Evolutionary conservation across 1,140 invertebrate genomes (phyloP), one percentile per base, ranked within the genome.

Genomic region (Camponotus vicinus): DNA sequence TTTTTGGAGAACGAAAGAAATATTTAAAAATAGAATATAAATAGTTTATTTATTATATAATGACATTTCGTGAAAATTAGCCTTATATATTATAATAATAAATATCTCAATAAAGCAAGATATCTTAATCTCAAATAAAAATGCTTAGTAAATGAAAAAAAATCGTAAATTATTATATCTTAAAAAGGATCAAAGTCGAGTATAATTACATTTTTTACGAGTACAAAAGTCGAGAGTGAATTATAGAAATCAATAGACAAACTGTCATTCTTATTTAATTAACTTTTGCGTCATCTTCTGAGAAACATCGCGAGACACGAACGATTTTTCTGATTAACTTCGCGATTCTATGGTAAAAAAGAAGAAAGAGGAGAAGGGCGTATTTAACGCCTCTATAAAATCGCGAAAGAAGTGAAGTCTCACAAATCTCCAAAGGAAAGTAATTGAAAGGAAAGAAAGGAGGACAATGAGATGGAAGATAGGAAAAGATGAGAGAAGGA

Each of bases 401-500:
- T 73, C 27, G 69, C 55, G 71, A 59, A 61, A 73, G 55, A 82
- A 83, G 13, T 49, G 57, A 83, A 75, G 69, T 55, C 66, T 82
- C 11, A 13, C 80, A 89, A 84, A 84, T 78, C 89, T 89, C 55
- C 87, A 86, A 90, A 89, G 90, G 86, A 64, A 85, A 88, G 89
- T 91, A 91, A 90, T 91, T 91, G 86, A 91, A 91, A 85, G 73
- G 18, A 70, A 76, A 86, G 75, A 69, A 88, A 84, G 69, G 57
- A 32, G 66, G 52, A 63, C 64, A 78, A 64, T 45, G 64, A 77
- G 42, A 57, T 34, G 52, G 21, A 71, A 15, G 55, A 18, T 59
- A 34, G 40, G 27, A 13, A 49, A 64, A n/a, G 52, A 49, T 34
- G 42, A 64, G n/a, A 61, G 61, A 55, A 69, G 77, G 55, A n/a